Evolutionary conservation across 2,113 vertebrate genomes (phyloP), one percentile per base, ranked within the genome.

Genomic region (Tragulus kanchil): DNA sequence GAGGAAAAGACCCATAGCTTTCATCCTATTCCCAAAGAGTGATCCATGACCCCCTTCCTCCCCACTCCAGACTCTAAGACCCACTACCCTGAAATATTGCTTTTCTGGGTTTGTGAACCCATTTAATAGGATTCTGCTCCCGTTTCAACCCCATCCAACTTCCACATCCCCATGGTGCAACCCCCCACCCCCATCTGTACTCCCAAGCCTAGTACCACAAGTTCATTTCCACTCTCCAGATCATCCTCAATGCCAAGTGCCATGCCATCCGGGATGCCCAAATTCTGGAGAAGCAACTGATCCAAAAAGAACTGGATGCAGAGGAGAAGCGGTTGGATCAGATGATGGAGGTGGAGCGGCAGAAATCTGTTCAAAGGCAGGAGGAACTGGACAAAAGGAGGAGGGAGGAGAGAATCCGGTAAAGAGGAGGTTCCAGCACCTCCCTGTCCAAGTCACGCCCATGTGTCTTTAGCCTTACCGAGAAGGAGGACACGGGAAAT

Each of bases 291-390:
- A 99, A 99, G 98, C 97, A 95, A 94, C 98, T 98, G 96, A 99
- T 99, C 7, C 79, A 97, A 1, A 96, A 85, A 0, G 99, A 99
- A 96, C 2, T 99, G 96, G 85, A 95, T 3, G 98, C 99, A 12
- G 99, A 99, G 94, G 99, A 99, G 94, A 98, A 95, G 96, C 98
- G 99, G 2, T 95, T 99, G 97, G 99, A 98, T 93, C 97, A 86
- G 73, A 99, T 99, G 99, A 99, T 99, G 99, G 99, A 99, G 96
- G 96, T 98, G 79, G 99, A 99, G 23, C 98, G 99, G 42, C 97
- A 97, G 61, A 99, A 98, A 90, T 98, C 98, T 4, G 12, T 99
- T 3, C 97, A 99, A 93, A 98, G 97, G 59, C 97, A 99, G 97
- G 98, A 99, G 48, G 97, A 99, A 10, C 98, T 98, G 25, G 98